Conservation (phyloP, 2,888 invertebrate species). For the Meliscaeva auricollis region DNA sequence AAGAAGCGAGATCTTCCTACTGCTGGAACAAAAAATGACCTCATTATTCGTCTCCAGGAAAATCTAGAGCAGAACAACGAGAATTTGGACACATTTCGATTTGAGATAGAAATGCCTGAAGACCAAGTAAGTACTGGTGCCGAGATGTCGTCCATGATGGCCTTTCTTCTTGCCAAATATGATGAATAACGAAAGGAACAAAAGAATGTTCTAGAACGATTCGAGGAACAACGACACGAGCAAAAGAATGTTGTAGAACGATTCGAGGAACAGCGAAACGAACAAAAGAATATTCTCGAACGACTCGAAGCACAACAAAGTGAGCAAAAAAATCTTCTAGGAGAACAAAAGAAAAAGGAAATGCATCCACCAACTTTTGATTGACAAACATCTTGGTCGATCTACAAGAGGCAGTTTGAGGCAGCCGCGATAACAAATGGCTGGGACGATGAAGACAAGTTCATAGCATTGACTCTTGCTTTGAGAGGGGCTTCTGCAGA, state of each 20-base stretch:
- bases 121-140: too few species aligned
- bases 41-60: too few species aligned
- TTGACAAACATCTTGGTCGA: not conserved
- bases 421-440: not conserved
- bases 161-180: not conserved
- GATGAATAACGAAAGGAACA: not conserved
- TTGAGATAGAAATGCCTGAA: too few species aligned
- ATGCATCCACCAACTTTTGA: too few species aligned
- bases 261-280: too few species aligned
- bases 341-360: too few species aligned
- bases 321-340: not conserved
- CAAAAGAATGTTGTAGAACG: too few species aligned
- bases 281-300: not conserved
- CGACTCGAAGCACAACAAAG: not conserved
- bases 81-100: too few species aligned
- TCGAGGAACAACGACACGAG: not conserved
- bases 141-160: not conserved
- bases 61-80: too few species aligned
- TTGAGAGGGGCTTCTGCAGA: not conserved
- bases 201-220: not conserved
- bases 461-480: not conserved
- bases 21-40: conserved; percentile 30
- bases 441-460: not conserved
- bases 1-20: conserved; percentile 18
- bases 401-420: not conserved